A percentile compares a stretch with the other conserved stretches of the same genome.
Conservation (phyloP, 2,797 vertebrate genomes). For the Parotocinclus haroldoi region DNA sequence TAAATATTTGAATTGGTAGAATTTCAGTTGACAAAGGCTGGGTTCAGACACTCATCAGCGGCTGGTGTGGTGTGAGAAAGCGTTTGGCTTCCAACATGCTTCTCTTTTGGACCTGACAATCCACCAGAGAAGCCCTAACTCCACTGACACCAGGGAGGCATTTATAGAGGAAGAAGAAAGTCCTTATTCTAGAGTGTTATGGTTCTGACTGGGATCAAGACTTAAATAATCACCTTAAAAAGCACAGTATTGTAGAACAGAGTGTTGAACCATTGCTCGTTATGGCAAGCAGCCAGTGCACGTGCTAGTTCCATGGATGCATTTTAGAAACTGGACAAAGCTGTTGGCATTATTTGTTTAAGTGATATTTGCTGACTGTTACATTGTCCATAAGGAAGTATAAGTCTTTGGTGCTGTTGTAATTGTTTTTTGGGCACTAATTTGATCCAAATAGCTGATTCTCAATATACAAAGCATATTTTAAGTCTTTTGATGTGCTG, state of each 20-base stretch:
- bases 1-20: conserved; percentile 49
- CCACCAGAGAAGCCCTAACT: conserved; percentile 19
- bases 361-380: too few relatives aligned
- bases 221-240: not conserved
- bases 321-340: not conserved
- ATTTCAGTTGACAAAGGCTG: conserved; percentile 31
- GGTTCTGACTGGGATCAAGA: not conserved
- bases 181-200: conserved; percentile 14
- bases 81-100: conserved; percentile 26
- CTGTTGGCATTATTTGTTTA: too few relatives aligned
- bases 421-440: too few relatives aligned
- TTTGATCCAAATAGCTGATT: too few relatives aligned
- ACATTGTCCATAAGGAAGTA: too few relatives aligned
- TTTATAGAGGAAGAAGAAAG: conserved; percentile 3
- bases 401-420: too few relatives aligned
- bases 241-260: conserved; percentile 5
- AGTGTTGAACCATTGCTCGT: not conserved
- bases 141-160: conserved; percentile 25
- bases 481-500: too few relatives aligned
- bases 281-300: conserved; percentile 16
- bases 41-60: conserved; percentile 18
- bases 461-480: too few relatives aligned
- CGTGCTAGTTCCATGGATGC: not conserved
- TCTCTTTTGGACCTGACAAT: conserved; percentile 32
- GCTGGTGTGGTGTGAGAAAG: conserved; percentile 39